phyloP scores from a whole-genome alignment of 2,113 vertebrate species.

The Neodon shergylaensis region DNA sequence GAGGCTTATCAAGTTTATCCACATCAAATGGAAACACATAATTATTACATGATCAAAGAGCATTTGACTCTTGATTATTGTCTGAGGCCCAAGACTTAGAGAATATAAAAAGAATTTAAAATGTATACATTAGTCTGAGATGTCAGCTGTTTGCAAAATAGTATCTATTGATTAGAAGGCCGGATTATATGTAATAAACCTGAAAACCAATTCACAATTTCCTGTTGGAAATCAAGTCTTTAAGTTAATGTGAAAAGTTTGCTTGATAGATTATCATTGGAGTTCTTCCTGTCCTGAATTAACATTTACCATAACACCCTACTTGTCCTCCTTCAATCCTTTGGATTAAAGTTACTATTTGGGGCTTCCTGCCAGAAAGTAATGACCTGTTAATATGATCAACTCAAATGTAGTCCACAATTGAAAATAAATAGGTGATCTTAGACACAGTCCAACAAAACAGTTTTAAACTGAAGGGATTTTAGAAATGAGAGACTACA shows the following conservation, averaged over 20 bases:
- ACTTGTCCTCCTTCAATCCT: neutral
- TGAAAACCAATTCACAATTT: neutral
- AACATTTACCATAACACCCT: slow-evolving; percentile 12
- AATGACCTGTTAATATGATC: slow-evolving; percentile 6
- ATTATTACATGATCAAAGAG: neutral
- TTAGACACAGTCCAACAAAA: neutral
- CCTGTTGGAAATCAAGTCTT: neutral
- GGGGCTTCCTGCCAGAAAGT: neutral
- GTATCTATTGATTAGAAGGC: neutral
- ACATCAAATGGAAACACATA: neutral
- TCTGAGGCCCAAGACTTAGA: neutral
- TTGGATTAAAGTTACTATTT: neutral
- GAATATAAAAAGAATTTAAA: neutral
- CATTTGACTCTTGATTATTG: neutral
- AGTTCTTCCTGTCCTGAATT: neutral
- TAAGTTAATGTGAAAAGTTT: slow-evolving; percentile 9
- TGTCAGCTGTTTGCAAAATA: neutral
- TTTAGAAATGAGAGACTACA: neutral
- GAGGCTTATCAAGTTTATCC: neutral
- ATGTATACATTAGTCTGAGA: neutral
- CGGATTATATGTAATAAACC: neutral
- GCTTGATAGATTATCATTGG: neutral
- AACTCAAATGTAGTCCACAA: neutral
- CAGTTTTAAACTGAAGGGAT: neutral
- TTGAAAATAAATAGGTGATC: neutral